phyloP scores from a whole-genome alignment of 2,113 vertebrate genomes.

The Tiliqua scincoides region DNA sequence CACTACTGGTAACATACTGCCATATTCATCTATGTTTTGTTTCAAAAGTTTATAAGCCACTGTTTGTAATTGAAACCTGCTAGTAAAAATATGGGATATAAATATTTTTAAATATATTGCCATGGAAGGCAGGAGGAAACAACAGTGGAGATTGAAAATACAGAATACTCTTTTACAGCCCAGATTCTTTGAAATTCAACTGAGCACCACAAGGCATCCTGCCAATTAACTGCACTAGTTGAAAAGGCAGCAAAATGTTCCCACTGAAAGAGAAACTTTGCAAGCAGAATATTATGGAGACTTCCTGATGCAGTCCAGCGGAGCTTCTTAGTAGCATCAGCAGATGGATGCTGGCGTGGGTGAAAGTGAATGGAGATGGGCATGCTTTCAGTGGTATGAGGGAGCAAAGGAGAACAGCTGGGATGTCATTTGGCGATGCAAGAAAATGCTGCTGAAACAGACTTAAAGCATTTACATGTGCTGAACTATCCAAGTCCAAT shows the following conservation, averaged over 20 bases:
- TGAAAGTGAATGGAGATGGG: neutral
- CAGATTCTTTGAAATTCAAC: neutral
- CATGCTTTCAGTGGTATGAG: conserved; percentile 18
- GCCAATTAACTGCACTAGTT: neutral
- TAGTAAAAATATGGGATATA: neutral
- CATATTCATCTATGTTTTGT: neutral
- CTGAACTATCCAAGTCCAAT: conserved; percentile 14
- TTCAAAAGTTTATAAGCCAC: neutral
- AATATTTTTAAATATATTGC: neutral
- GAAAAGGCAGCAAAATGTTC: neutral
- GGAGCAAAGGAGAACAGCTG: conserved; percentile 58
- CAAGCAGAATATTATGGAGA: neutral
- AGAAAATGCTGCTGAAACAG: conserved; percentile 51
- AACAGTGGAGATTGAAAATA: neutral
- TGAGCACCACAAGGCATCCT: neutral
- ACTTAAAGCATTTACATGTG: conserved; percentile 35
- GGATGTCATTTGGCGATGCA: conserved; percentile 34
- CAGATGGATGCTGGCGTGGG: conserved; percentile 42
- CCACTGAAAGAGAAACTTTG: neutral
- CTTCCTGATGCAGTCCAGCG: neutral
- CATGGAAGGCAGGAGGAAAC: neutral
- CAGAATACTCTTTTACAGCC: neutral
- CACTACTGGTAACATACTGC: no score
- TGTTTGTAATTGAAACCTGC: no score
- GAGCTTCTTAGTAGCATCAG: conserved; percentile 13